Evolutionary conservation across 2,113 vertebrate species (phyloP).

Genomic region (Pristiophorus japonicus): DNA sequence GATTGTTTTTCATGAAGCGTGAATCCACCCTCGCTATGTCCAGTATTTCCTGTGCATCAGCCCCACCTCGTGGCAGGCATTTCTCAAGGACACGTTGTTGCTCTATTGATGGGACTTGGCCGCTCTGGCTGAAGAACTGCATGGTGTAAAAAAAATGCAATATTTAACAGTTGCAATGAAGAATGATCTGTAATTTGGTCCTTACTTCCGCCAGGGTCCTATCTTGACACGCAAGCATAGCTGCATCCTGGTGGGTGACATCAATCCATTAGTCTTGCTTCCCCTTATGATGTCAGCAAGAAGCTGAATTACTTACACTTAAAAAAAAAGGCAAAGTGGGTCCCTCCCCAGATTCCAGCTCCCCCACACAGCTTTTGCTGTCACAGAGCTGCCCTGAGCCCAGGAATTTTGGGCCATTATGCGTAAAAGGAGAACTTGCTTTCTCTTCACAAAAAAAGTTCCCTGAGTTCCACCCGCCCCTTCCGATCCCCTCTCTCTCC

Average conservation of each 20-base stretch:
- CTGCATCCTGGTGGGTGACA: not conserved
- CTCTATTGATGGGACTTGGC: not conserved
- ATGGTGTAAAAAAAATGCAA: not conserved
- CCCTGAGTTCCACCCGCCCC: no score
- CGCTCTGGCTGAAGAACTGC: not conserved
- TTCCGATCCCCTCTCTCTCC: no score
- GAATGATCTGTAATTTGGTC: not conserved
- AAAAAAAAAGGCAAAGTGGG: no score
- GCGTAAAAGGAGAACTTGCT: no score
- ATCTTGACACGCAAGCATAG: not conserved
- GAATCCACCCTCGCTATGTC: not conserved
- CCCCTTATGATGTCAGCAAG: not conserved
- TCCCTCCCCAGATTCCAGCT: no score
- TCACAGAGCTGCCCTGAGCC: no score
- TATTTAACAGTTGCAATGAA: not conserved
- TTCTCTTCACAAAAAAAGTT: no score
- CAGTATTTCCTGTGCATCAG: not conserved
- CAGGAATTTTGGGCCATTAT: no score
- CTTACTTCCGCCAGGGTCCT: not conserved
- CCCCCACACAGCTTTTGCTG: no score
- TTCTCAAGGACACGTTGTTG: not conserved
- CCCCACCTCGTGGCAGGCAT: not conserved
- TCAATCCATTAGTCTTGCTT: not conserved
- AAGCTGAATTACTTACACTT: no score
- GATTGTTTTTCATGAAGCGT: not conserved